A percentile compares a stretch with the other conserved stretches of the same genome.
phyloP scores from a whole-genome alignment of 64 coral and sea anemone genomes.

The Astreopora myriophthalma region DNA sequence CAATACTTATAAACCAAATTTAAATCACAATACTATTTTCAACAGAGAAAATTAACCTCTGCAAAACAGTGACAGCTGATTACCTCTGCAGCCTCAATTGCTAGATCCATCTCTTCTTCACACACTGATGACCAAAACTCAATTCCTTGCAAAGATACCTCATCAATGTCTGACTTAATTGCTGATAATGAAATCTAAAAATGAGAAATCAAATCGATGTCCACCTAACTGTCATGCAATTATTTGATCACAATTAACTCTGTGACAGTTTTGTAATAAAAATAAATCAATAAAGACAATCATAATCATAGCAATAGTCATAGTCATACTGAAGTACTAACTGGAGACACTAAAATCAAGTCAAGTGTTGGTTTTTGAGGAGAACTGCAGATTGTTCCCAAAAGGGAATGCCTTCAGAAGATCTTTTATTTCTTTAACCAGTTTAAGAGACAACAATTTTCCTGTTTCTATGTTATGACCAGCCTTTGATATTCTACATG shows the following conservation, averaged over 20 bases:
- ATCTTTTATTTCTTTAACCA: too few species aligned
- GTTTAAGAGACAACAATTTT: too few species aligned
- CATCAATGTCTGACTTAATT: conserved; percentile 85
- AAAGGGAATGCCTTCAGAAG: too few species aligned
- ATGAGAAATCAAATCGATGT: neutral
- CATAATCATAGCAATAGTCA: too few species aligned
- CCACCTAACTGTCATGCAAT: neutral
- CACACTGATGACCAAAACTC: conserved; percentile 98
- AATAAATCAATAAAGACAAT: too few species aligned
- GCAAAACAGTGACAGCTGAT: neutral
- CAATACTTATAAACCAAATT: neutral
- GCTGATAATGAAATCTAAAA: conserved; percentile 87
- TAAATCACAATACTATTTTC: neutral
- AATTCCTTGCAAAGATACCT: conserved; percentile 90
- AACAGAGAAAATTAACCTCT: neutral
- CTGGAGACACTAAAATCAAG: too few species aligned
- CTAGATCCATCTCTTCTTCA: conserved; percentile 99
- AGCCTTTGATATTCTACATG: too few species aligned
- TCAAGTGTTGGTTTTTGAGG: too few species aligned
- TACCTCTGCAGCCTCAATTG: conserved; percentile 94
- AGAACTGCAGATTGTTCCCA: too few species aligned
- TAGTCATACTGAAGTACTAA: too few species aligned
- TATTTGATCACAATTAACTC: too few species aligned
- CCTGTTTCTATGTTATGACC: too few species aligned
- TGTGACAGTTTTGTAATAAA: neutral